Percentiles rank a stretch among this genome's conserved stretches.
Conservation (phyloP, 2,888 invertebrate genomes). For the Brachypterus glaber region DNA sequence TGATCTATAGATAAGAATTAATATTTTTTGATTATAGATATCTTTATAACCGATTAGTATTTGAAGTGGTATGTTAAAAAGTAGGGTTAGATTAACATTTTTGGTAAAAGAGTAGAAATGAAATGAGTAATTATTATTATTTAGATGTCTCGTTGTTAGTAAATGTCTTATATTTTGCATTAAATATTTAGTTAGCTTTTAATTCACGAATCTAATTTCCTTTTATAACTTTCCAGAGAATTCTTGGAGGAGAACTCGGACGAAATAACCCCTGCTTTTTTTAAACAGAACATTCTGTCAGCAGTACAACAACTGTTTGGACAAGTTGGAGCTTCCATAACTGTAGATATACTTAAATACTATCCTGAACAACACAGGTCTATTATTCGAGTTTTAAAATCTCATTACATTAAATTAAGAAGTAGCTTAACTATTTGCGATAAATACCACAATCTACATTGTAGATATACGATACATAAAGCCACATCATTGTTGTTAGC, state of each 20-base stretch:
- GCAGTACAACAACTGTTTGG: conserved; percentile 49
- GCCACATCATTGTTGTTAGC: conserved; percentile 41
- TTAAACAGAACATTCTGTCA: conserved; percentile 49
- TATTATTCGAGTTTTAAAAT: conserved; percentile 46
- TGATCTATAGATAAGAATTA: too few species aligned
- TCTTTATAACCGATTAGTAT: too few species aligned
- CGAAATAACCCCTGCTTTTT: conserved; percentile 42
- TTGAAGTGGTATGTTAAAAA: too few species aligned
- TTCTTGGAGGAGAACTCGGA: conserved; percentile 35
- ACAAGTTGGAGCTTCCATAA: conserved; percentile 45
- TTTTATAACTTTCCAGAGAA: conserved; percentile 37
- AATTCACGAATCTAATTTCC: conserved; percentile 14
- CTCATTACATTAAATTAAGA: conserved; percentile 47
- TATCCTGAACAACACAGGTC: conserved; percentile 40
- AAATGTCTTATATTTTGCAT: conserved; percentile 13
- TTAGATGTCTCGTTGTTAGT: conserved; percentile 50
- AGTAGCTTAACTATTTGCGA: conserved; percentile 48
- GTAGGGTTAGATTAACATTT: too few species aligned
- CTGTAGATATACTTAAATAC: conserved; percentile 51
- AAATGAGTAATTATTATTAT: conserved; percentile 42
- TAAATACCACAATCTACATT: conserved; percentile 39
- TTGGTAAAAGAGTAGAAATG: too few species aligned
- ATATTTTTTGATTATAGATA: too few species aligned
- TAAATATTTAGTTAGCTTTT: background rate
- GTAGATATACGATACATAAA: conserved; percentile 47